Evolutionary conservation across 2,888 invertebrate species (phyloP).

Genomic region (Chloroclysta siterata): DNA sequence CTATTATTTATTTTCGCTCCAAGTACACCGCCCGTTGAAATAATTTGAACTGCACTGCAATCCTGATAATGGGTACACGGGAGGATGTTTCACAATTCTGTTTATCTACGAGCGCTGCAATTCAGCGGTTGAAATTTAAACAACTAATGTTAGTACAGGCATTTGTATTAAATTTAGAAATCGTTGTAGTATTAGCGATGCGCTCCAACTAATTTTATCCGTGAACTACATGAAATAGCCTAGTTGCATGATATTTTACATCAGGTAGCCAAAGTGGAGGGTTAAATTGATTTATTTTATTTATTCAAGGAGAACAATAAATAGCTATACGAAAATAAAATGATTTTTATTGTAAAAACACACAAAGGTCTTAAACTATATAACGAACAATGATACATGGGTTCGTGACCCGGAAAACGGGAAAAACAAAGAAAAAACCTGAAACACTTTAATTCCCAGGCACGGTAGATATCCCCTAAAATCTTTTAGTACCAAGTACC

Average conservation of each 20-base stretch:
- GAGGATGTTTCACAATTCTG: slow-evolving; percentile 16
- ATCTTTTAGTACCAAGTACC: no score
- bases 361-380: no score
- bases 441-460: no score
- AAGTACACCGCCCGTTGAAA: slow-evolving; percentile 12
- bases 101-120: slow-evolving; percentile 22
- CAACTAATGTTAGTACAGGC: neutral
- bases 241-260: neutral
- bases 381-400: no score
- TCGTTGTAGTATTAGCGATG: neutral
- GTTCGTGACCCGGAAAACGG: no score
- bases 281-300: no score
- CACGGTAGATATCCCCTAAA: no score
- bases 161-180: neutral
- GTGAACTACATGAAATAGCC: neutral
- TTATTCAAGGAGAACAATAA: no score
- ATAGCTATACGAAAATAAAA: no score
- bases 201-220: neutral
- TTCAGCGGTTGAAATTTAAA: neutral
- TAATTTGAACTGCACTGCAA: slow-evolving; percentile 38
- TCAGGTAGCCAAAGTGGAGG: no score
- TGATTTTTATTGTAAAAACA: no score
- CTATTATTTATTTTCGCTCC: neutral
- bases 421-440: no score
- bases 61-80: slow-evolving; percentile 37